Base-by-base conservation (phyloP, 2,888 invertebrate species). In the Napeogenes inachia region DNA sequence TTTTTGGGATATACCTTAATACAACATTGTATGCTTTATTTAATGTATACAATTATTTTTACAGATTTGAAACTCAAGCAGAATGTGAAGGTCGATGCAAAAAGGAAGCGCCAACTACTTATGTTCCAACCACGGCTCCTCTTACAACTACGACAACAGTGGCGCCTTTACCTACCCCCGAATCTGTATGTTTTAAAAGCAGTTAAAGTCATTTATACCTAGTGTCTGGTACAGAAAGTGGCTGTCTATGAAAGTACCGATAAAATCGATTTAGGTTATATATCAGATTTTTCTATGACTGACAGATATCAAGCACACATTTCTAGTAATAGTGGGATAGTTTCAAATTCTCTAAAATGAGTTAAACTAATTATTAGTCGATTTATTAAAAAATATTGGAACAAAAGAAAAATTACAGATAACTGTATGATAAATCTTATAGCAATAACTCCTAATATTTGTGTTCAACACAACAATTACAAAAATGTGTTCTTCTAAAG, bases 41-140 rank as follows among this genome's bases (percentile, higher is more conserved):
- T 33, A 55, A 4, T 35, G 38, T 13, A 6, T 58, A 30, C 94
- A 42, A 42, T 57, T 59, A 30, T 54, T 4, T 32, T 21, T 32
- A 76, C 42, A 93, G 95, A 70, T 96, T 96, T 80, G 89, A 92
- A 56, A 92, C 92, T 13, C 84, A 84, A 64, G 85, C 85, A 54
- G 91, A 92, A 2, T 94, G 94, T 71, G 93, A 93, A 71, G 82
- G 84, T 42, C 85, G 87, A 54, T 94, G 94, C 73, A 69, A 80
- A 67, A 71, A 65, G 47, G 64, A 67, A 13, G 71, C 75, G 33
- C 75, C 78, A 1, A 71, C 72, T 30, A 38, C 58, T 10, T 56
- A 57, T 3, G 53, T 32, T 21, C 54, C 56, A 12, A 59, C 62
- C 13, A 50, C 67, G 12, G 61, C 68, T 6, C 32, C 63, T 3